Percentiles rank a stretch among this genome's conserved stretches.
Evolutionary conservation across 2,888 invertebrate genomes (phyloP).

Genomic region (Pseudolycoriella hygida): DNA sequence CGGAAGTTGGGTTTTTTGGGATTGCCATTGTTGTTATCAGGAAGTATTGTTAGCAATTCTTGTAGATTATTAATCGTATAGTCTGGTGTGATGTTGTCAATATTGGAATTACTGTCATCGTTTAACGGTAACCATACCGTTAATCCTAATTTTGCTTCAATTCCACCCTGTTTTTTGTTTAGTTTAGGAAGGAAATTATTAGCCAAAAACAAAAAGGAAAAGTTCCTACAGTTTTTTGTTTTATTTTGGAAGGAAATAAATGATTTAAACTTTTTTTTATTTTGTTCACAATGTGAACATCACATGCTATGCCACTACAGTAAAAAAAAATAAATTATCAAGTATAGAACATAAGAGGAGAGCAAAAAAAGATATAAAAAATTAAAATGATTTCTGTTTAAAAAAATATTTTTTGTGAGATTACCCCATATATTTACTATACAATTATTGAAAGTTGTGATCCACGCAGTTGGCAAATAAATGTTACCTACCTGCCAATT

Average conservation of each 20-base stretch:
- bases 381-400: neutral
- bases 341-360: neutral
- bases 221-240: neutral
- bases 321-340: neutral
- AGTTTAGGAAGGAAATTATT: constrained; percentile 3
- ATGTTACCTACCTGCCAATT: constrained; percentile 4
- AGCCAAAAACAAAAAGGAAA: constrained; percentile 1
- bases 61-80: constrained; percentile 46
- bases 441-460: neutral
- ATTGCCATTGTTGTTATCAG: constrained; percentile 3
- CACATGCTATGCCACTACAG: neutral
- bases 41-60: constrained; percentile 27
- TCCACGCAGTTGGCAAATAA: neutral
- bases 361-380: neutral
- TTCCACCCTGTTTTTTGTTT: constrained; percentile 40
- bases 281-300: neutral
- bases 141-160: constrained; percentile 53
- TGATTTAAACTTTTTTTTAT: neutral
- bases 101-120: constrained; percentile 13
- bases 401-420: neutral
- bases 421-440: neutral
- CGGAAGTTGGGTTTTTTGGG: constrained; percentile 4
- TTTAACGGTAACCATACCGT: constrained; percentile 62
- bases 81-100: constrained; percentile 35
- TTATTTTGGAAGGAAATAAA: neutral